These are phyloP conservation scores for Neocrepidodera transversa DNA, from an alignment of 2,888 invertebrate species.

Conservation along the genomic window DNA sequence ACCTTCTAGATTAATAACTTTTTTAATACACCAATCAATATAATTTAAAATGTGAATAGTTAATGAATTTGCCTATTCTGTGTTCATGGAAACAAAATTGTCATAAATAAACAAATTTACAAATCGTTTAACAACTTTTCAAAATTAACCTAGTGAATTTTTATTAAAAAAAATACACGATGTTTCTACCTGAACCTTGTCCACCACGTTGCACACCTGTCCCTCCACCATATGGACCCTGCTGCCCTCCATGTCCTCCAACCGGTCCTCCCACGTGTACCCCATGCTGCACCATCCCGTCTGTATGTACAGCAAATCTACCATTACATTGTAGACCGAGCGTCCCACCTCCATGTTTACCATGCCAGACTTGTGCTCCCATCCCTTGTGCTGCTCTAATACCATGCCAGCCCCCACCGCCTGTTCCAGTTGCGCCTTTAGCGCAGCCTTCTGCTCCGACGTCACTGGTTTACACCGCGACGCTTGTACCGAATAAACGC, in stretches of 20 bases:
- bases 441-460: background rate
- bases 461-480: background rate
- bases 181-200: background rate
- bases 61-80: no score
- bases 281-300: conserved; percentile 3
- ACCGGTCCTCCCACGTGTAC: background rate
- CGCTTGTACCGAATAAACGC: no score
- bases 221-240: background rate
- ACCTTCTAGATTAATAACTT: no score
- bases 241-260: background rate
- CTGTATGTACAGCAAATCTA: background rate
- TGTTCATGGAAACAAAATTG: no score
- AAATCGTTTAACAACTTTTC: no score
- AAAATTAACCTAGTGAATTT: no score
- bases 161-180: background rate
- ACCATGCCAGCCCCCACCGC: background rate
- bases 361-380: conserved; percentile 2
- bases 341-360: background rate
- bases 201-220: background rate
- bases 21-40: no score
- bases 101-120: no score
- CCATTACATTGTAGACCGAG: background rate
- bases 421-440: background rate
- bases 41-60: no score
- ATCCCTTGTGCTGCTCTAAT: background rate